These are phyloP conservation scores for Dendrophyllia cribrosa DNA, from an alignment of 64 coral and sea anemone species.

Conservation along the genomic window DNA sequence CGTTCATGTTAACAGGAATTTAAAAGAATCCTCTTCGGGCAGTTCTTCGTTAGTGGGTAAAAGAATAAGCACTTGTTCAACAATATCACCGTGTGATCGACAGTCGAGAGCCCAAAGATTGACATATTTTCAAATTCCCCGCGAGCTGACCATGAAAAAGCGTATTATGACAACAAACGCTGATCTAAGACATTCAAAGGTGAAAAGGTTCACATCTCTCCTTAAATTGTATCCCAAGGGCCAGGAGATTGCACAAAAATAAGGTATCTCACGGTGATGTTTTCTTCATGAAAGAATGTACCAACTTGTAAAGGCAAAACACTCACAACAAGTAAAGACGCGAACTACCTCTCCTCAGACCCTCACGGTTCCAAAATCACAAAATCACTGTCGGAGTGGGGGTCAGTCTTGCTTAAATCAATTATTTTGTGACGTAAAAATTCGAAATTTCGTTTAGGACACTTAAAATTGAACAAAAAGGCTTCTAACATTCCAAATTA, in stretches of 20 bases:
- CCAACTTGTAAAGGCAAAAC: background rate
- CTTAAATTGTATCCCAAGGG: background rate
- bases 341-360: constrained; percentile 17
- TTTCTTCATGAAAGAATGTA: constrained; percentile 6
- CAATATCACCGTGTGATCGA: background rate
- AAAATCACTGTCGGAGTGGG: background rate
- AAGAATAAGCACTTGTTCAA: background rate
- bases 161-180: background rate
- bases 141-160: constrained; percentile 9
- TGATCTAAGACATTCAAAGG: background rate
- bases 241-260: background rate
- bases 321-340: background rate
- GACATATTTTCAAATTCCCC: constrained; percentile 60
- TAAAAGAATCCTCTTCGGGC: background rate
- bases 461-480: background rate
- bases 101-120: background rate
- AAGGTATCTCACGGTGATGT: background rate
- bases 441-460: background rate
- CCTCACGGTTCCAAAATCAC: background rate
- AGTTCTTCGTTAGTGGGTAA: background rate
- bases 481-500: background rate
- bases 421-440: constrained; percentile 14
- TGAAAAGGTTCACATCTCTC: background rate
- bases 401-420: background rate
- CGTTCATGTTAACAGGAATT: background rate